phyloP scores from a whole-genome alignment of 2,113 vertebrate species.

The Equus przewalskii region DNA sequence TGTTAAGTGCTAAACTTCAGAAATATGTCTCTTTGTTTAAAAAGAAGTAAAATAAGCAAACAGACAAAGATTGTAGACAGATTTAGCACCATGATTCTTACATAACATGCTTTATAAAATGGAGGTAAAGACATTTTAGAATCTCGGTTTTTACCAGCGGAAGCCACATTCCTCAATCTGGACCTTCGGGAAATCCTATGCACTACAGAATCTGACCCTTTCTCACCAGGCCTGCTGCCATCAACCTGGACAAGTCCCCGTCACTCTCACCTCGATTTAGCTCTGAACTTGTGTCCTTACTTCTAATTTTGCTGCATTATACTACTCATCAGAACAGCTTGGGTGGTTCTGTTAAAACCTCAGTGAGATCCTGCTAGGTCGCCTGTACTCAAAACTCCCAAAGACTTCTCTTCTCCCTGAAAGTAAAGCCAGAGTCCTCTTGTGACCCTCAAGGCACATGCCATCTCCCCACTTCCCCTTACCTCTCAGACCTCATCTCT shows the following conservation, averaged over 20 bases:
- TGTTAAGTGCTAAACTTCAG: neutral
- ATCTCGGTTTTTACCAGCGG: neutral
- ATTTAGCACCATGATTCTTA: neutral
- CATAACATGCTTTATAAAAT: neutral
- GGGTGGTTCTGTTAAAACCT: neutral
- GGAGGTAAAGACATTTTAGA: neutral
- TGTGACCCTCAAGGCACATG: neutral
- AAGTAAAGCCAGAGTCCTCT: neutral
- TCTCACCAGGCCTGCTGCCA: neutral
- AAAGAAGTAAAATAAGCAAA: neutral
- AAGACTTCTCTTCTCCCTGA: neutral
- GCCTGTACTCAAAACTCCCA: neutral
- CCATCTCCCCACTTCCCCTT: no score
- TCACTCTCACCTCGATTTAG: neutral
- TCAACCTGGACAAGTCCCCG: neutral
- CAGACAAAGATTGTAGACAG: neutral
- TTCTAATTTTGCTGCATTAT: neutral
- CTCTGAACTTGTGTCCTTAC: neutral
- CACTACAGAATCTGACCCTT: neutral
- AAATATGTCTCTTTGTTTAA: conserved; percentile 29
- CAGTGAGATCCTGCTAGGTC: neutral
- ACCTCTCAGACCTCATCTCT: neutral
- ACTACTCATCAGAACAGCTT: neutral
- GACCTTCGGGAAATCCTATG: neutral
- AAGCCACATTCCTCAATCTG: neutral